Conservation (phyloP, 2,797 vertebrate species). For the Cirrhinus molitorella region DNA sequence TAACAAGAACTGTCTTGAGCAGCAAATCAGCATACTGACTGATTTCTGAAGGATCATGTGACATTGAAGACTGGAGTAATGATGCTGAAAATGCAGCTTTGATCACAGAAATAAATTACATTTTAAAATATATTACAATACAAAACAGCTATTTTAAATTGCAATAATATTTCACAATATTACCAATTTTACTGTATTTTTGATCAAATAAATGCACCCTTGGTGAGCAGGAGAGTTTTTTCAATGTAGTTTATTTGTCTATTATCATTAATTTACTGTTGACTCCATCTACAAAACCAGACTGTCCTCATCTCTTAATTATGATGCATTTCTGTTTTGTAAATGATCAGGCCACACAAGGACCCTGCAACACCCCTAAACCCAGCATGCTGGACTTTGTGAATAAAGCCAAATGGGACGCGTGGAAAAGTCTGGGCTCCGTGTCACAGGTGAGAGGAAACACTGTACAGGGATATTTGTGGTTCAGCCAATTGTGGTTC, state of each 20-base stretch:
- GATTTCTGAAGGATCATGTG: too few species aligned
- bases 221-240: not conserved
- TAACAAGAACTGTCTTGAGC: too few species aligned
- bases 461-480: not conserved
- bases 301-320: not conserved
- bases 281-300: not conserved
- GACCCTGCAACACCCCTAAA: conserved; percentile 87
- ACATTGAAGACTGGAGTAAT: not conserved
- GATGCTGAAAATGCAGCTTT: not conserved
- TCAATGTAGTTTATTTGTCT: not conserved
- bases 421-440: conserved; percentile 87
- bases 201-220: too few species aligned
- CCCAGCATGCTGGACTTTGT: conserved; percentile 92
- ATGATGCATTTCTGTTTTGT: not conserved
- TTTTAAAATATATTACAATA: not conserved
- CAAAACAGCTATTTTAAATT: not conserved
- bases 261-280: too few species aligned
- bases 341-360: conserved; percentile 85
- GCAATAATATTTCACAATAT: not conserved
- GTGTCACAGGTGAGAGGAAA: conserved; percentile 21
- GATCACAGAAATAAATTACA: not conserved
- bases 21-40: too few species aligned
- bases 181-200: not conserved
- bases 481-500: too few species aligned
- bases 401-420: conserved; percentile 95